Evolutionary conservation across 2,797 vertebrate genomes (phyloP), one percentile per base, ranked within the genome.

Genomic region (Mus caroli): DNA sequence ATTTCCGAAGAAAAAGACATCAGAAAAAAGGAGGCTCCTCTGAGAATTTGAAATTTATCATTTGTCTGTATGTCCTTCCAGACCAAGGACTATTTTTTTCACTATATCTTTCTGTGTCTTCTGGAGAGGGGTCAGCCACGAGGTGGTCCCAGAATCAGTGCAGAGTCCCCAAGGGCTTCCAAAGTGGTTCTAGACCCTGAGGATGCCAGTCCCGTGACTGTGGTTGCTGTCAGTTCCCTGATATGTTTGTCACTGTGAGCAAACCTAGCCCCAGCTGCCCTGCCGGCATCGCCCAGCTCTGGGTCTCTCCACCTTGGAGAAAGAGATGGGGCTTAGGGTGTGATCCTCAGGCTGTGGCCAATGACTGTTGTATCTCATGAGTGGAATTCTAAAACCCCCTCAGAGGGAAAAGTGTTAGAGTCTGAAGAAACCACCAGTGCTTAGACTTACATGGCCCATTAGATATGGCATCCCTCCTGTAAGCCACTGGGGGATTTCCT

Each of bases 231-330:
- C 28, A 19, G 46, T 2, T 5, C 13, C 52, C 34, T 1, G 4
- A 34, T 54, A 10, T 1, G 6, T 5, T 3, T 31, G 40, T 2
- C 24, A 22, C 2, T 0, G 0, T 6, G 73, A 73, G 4, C 3
- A n/a, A 43, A 8, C 28, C 26, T 43, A 43, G 1, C n/a, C 26
- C 11, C 13, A 71, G 37, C 37, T n/a, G 56, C 13, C 14, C 43
- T 24, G 9, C 5, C 0, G 1, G 78, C 8, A 10, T 1, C 1
- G 9, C 13, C 67, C 12, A 15, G 28, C 15, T 31, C 2, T 3
- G 3, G 11, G 5, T 31, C 1, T 13, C 24, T n/a, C 20, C 12
- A 28, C 50, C 56, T 58, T 14, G 7, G 19, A 62, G 89, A 90
- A 34, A 54, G 0, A 46, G 50, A 19, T 40, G 20, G 24, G 11